Evolutionary conservation across 2,888 invertebrate species (phyloP).

Genomic region (Heliothis peltigera): DNA sequence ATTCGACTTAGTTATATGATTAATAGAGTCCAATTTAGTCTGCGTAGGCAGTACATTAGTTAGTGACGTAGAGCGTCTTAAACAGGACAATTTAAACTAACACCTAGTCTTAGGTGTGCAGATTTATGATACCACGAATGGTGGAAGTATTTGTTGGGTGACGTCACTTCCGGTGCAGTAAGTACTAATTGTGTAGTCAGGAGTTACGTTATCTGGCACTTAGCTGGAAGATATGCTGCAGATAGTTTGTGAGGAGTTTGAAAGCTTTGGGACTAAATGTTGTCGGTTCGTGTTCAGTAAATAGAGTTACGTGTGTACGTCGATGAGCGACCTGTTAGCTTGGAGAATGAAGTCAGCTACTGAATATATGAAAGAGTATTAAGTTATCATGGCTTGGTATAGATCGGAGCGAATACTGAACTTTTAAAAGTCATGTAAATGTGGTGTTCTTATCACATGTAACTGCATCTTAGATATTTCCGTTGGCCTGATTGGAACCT

Average conservation of each 20-base stretch:
- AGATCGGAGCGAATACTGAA: too few relatives aligned
- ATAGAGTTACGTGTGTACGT: slow-evolving; percentile 42
- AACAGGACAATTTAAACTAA: slow-evolving; percentile 71
- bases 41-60: slow-evolving; percentile 55
- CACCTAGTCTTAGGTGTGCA: slow-evolving; percentile 70
- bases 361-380: too few relatives aligned
- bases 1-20: slow-evolving; percentile 35
- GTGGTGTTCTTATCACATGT: too few relatives aligned
- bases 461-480: too few relatives aligned
- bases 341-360: slow-evolving; percentile 9
- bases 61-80: slow-evolving; percentile 61
- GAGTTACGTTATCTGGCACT: slow-evolving; percentile 49
- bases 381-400: too few relatives aligned
- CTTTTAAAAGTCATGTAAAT: too few relatives aligned
- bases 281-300: slow-evolving; percentile 42
- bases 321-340: slow-evolving; percentile 24
- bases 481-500: too few relatives aligned
- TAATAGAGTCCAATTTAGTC: slow-evolving; percentile 38
- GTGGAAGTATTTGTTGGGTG: slow-evolving; percentile 56
- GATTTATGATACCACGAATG: slow-evolving; percentile 65
- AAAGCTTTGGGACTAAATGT: slow-evolving; percentile 37
- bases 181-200: slow-evolving; percentile 43
- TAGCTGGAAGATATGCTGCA: slow-evolving; percentile 28
- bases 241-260: slow-evolving; percentile 40
- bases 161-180: slow-evolving; percentile 52